These are phyloP conservation scores for Aphaenogaster floridana DNA, from an alignment of 1,140 invertebrate genomes.

Conservation along the genomic window DNA sequence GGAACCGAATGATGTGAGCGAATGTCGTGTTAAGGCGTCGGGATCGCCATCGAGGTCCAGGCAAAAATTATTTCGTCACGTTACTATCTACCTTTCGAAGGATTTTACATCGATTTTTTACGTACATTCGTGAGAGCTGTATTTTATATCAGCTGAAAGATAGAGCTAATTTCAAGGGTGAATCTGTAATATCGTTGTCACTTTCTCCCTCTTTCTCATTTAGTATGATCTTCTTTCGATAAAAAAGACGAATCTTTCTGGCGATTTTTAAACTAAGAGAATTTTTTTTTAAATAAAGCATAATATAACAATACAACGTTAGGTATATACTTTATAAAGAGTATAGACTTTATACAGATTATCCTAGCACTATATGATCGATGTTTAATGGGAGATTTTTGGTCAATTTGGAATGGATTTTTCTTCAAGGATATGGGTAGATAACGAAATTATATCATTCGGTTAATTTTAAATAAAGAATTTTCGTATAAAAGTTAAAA, in stretches of 20 bases:
- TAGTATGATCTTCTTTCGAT: not conserved
- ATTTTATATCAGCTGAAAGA: not conserved
- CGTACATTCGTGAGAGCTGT: not conserved
- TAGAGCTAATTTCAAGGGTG: not conserved
- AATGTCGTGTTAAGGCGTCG: not conserved
- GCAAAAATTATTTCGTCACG: constrained; percentile 16
- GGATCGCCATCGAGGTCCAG: no score
- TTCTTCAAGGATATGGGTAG: not conserved
- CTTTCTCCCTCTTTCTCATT: not conserved
- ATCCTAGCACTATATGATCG: not conserved
- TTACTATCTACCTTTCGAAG: not conserved
- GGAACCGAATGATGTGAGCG: not conserved
- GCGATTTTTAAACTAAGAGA: not conserved
- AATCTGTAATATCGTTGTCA: not conserved
- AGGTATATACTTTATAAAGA: not conserved
- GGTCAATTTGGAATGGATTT: not conserved
- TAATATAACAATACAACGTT: not conserved
- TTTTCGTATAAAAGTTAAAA: not conserved
- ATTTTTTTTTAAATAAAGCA: not conserved
- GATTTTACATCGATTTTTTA: not conserved
- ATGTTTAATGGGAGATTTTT: not conserved
- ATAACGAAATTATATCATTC: constrained; percentile 1
- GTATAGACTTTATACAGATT: not conserved
- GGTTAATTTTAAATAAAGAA: not conserved
- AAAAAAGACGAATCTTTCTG: not conserved